Evolutionary conservation across 2,797 vertebrate species (phyloP).

Genomic region (Gallirallus australis): DNA sequence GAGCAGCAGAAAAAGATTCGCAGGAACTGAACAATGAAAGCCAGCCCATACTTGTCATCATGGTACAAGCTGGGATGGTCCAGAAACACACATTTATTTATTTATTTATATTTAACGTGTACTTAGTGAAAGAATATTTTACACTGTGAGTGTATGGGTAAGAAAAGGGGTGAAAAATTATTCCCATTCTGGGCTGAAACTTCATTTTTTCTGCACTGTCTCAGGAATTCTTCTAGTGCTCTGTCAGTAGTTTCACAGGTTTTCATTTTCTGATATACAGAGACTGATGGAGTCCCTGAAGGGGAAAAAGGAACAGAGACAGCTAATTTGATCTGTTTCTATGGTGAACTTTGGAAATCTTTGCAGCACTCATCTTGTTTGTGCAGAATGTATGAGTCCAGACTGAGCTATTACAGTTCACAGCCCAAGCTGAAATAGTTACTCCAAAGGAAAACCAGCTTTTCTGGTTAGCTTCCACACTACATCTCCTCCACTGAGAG

Average conservation of each 20-base stretch:
- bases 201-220: neutral
- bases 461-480: neutral
- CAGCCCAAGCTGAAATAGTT: neutral
- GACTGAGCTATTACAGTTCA: constrained; percentile 12
- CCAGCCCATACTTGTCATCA: neutral
- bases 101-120: neutral
- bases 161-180: neutral
- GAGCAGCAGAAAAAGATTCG: neutral
- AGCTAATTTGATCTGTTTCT: constrained; percentile 42
- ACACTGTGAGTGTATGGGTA: neutral
- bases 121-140: neutral
- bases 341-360: constrained; percentile 5
- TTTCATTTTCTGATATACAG: neutral
- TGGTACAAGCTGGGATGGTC: neutral
- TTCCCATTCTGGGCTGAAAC: neutral
- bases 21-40: neutral
- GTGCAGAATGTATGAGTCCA: constrained; percentile 2
- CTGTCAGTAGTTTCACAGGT: constrained; percentile 1
- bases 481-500: neutral
- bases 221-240: neutral
- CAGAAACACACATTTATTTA: neutral
- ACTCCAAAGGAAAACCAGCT: neutral
- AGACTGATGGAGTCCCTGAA: neutral
- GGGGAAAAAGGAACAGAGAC: neutral
- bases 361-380: constrained; percentile 1